Evolutionary conservation across 2,888 invertebrate species (phyloP).

Genomic region (Ctena decussata): DNA sequence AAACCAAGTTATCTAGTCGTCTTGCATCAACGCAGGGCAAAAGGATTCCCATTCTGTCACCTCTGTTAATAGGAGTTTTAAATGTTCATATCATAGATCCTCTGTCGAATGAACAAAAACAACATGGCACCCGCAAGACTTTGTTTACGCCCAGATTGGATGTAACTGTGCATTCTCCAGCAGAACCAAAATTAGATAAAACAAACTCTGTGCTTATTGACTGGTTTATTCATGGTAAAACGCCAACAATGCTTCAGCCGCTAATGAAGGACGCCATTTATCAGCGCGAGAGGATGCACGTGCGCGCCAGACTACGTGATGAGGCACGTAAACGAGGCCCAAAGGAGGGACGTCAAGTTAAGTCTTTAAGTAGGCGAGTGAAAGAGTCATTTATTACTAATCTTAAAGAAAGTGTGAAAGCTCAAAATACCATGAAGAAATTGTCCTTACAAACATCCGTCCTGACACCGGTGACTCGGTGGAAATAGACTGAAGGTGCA

Average conservation of each 20-base stretch:
- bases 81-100: conserved; percentile 60
- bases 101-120: conserved; percentile 23
- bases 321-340: conserved; percentile 42
- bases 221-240: conserved; percentile 67
- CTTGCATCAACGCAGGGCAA: conserved; percentile 64
- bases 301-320: conserved; percentile 58
- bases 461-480: conserved; percentile 45
- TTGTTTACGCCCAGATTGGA: neutral
- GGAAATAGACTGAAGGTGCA: conserved; percentile 47
- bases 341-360: conserved; percentile 46
- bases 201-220: conserved; percentile 60
- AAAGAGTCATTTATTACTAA: conserved; percentile 64
- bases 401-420: conserved; percentile 58
- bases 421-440: conserved; percentile 67
- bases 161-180: conserved; percentile 20
- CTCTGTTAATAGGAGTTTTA: conserved; percentile 56
- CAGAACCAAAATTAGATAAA: conserved; percentile 34
- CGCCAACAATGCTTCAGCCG: conserved; percentile 60
- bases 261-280: conserved; percentile 69
- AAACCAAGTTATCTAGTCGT: conserved; percentile 69
- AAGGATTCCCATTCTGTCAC: conserved; percentile 60
- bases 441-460: conserved; percentile 56
- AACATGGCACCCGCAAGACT: neutral
- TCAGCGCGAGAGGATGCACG: conserved; percentile 67
- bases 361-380: conserved; percentile 57